Evolutionary conservation across 2,888 invertebrate genomes (phyloP), one percentile per base, ranked within the genome.

Genomic region (Tethea ocularis): DNA sequence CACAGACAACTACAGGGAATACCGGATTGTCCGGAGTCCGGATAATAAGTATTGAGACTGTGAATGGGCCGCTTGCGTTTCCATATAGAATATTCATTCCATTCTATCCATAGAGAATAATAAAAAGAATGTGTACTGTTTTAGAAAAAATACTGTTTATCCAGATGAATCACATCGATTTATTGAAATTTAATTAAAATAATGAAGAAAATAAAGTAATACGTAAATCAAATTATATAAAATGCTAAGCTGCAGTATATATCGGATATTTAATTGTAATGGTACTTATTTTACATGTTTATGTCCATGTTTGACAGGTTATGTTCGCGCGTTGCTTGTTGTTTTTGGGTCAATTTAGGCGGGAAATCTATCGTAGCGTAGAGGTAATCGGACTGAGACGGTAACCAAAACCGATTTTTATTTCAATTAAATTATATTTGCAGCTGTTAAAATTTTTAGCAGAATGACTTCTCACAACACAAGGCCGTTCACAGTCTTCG

Each of bases 401-500:
- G 33, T 10, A 13, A 6, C 13, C 3, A 4, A 26, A 26, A 33
- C 3, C 33, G 7, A 52, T 24, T 38, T 57, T 52, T 36, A 58
- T 60, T 57, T 64, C 61, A 29, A 53, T 59, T 68, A 63, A 57
- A 20, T 62, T 51, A 13, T 63, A 33, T 59, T 78, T 86, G 26
- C 71, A 83, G 82, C 67, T 26, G 59, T 55, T 56, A 74, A 67
- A 61, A 62, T 68, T 26, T 75, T 67, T 65, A 68, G 73, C 61
- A 89, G 80, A 74, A 91, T 92, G 88, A 80, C 69, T 75, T 64
- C 80, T 51, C 68, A 80, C 24, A 84, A 82, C 61, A 77, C 80
- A n/a, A 95, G 95, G 68, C 96, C 96, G 0, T 97, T 96, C 78
- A 97, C 97, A 0, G 96, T 98, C 23, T 94, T 96, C 51, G 96